Evolutionary conservation across 2,797 vertebrate species (phyloP).

Genomic region (Gambelia wislizenii): DNA sequence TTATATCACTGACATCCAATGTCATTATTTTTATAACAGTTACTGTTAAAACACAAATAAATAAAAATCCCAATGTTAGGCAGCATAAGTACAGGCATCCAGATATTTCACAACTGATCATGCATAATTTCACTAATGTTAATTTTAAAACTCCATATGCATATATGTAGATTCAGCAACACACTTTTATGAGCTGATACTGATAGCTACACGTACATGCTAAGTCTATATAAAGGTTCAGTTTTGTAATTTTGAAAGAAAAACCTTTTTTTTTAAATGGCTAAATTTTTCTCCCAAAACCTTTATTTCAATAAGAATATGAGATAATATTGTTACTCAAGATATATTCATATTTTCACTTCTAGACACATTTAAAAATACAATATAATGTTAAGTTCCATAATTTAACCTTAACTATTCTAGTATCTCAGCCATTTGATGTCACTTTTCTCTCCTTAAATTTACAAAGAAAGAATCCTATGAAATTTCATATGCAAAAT

Average conservation of each 20-base stretch:
- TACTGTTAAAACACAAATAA: constrained; percentile 58
- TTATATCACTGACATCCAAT: constrained; percentile 66
- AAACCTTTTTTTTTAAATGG: constrained; percentile 41
- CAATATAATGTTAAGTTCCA: constrained; percentile 42
- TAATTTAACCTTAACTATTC: constrained; percentile 27
- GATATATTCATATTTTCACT: constrained; percentile 57
- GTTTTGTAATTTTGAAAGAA: constrained; percentile 44
- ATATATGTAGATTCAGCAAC: neutral
- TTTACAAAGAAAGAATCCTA: constrained; percentile 46
- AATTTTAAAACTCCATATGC: constrained; percentile 51
- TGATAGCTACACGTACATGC: constrained; percentile 29
- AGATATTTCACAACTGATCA: constrained; percentile 61
- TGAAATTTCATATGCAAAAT: constrained; percentile 63
- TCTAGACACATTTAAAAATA: constrained; percentile 60
- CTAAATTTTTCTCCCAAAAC: constrained; percentile 41
- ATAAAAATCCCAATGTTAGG: constrained; percentile 41
- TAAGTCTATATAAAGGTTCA: constrained; percentile 52
- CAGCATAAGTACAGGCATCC: constrained; percentile 58
- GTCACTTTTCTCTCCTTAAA: constrained; percentile 28
- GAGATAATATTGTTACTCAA: constrained; percentile 57
- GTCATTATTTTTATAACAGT: constrained; percentile 64
- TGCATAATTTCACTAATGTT: constrained; percentile 59
- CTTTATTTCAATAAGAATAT: constrained; percentile 48
- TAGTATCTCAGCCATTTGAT: neutral
- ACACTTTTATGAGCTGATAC: constrained; percentile 41